These are phyloP conservation scores for Aptenodytes forsteri DNA, from an alignment of 2,113 vertebrate genomes.

Conservation along the genomic window DNA sequence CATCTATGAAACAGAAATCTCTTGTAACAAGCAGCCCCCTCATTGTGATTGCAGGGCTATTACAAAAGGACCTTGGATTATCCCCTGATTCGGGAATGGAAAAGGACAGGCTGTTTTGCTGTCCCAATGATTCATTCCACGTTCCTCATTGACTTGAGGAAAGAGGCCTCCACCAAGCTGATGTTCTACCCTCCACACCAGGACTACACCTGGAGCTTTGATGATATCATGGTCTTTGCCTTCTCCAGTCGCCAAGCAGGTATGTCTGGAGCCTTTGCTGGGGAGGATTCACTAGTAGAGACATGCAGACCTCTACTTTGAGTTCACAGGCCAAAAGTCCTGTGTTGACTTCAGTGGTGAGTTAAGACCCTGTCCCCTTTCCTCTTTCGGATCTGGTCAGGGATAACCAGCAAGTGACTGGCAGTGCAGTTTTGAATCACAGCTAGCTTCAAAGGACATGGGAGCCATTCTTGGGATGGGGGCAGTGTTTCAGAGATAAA, in stretches of 20 bases:
- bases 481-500: neutral
- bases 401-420: neutral
- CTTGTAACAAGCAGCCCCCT: neutral
- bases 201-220: conserved; percentile 96
- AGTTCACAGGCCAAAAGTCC: neutral
- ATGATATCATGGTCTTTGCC: conserved; percentile 98
- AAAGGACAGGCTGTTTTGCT: conserved; percentile 86
- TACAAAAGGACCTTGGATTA: conserved; percentile 94
- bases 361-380: neutral
- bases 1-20: neutral
- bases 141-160: conserved; percentile 90
- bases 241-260: conserved; percentile 93
- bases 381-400: neutral
- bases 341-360: neutral
- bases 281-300: neutral
- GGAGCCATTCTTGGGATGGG: neutral
- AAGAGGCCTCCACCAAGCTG: conserved; percentile 81
- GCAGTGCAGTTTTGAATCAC: neutral
- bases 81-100: conserved; percentile 92
- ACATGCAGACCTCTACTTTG: neutral
- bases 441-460: neutral
- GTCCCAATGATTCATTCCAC: conserved; percentile 98
- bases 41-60: conserved; percentile 83
- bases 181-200: conserved; percentile 89
- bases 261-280: conserved; percentile 53